Conservation (phyloP, 2,888 invertebrate genomes). For the Leucophora obtusa region DNA sequence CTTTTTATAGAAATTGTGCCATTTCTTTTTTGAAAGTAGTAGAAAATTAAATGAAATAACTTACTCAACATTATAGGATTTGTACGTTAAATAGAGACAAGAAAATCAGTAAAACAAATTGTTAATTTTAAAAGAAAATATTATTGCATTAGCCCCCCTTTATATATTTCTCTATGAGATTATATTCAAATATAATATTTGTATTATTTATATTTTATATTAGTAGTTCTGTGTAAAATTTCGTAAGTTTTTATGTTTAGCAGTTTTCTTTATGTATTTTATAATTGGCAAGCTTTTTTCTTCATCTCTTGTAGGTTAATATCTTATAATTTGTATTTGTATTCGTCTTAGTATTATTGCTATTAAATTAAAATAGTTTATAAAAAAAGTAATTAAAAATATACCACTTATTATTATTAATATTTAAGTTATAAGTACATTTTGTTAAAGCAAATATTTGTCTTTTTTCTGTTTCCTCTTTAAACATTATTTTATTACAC, state of each 20-base stretch:
- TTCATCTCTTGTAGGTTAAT: slow-evolving; percentile 27
- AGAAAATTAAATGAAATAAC: slow-evolving; percentile 9
- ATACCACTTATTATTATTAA: slow-evolving; percentile 46
- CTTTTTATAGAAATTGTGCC: slow-evolving; percentile 39
- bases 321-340: slow-evolving; percentile 43
- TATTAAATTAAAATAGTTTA: slow-evolving; percentile 16
- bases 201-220: slow-evolving; percentile 11
- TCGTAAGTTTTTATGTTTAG: slow-evolving; percentile 21
- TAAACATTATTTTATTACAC: slow-evolving; percentile 6
- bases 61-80: slow-evolving; percentile 29
- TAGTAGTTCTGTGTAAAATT: slow-evolving; percentile 15
- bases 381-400: slow-evolving; percentile 42
- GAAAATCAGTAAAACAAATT: slow-evolving; percentile 15
- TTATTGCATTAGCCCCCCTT: slow-evolving; percentile 27
- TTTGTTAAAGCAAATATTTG: slow-evolving; percentile 59
- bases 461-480: slow-evolving; percentile 54
- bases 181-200: slow-evolving; percentile 10
- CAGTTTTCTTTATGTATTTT: slow-evolving; percentile 21
- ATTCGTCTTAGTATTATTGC: slow-evolving; percentile 41
- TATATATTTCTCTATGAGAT: background rate
- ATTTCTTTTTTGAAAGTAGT: slow-evolving; percentile 12
- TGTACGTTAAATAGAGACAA: slow-evolving; percentile 46
- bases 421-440: slow-evolving; percentile 54
- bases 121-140: too few relatives aligned
- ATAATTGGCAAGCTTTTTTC: slow-evolving; percentile 60